Percentiles rank a stretch among this genome's conserved stretches.
Conservation (phyloP, 2,113 vertebrate species). For the Cyprinus carpio region DNA sequence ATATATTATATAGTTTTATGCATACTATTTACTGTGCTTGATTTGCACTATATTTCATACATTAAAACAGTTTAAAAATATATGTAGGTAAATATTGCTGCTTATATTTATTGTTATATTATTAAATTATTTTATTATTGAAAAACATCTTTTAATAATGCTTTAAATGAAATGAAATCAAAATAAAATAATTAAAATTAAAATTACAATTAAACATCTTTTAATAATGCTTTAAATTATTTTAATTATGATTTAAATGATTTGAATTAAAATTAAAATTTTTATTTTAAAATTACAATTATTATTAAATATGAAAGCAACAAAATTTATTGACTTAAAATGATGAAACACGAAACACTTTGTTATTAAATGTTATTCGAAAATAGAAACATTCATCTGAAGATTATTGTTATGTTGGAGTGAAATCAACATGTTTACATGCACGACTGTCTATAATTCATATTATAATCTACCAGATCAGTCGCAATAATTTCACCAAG, state of each 20-base stretch:
- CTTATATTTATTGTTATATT: neutral
- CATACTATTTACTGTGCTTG: too few relatives aligned
- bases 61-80: neutral
- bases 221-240: too few relatives aligned
- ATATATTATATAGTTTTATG: too few relatives aligned
- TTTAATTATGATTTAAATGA: too few relatives aligned
- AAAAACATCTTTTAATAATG: neutral
- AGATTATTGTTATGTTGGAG: neutral
- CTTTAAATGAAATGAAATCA: too few relatives aligned
- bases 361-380: neutral
- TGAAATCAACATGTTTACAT: neutral
- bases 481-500: neutral
- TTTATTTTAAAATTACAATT: too few relatives aligned
- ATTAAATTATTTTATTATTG: neutral
- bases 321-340: neutral
- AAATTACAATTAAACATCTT: too few relatives aligned
- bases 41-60: too few relatives aligned
- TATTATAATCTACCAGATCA: neutral
- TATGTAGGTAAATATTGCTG: neutral
- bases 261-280: too few relatives aligned
- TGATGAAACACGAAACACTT: conserved; percentile 22
- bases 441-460: neutral
- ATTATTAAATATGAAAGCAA: neutral
- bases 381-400: neutral
- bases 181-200: too few relatives aligned